Evolutionary conservation across 2,797 vertebrate species (phyloP).

Genomic region (Lacerta agilis): DNA sequence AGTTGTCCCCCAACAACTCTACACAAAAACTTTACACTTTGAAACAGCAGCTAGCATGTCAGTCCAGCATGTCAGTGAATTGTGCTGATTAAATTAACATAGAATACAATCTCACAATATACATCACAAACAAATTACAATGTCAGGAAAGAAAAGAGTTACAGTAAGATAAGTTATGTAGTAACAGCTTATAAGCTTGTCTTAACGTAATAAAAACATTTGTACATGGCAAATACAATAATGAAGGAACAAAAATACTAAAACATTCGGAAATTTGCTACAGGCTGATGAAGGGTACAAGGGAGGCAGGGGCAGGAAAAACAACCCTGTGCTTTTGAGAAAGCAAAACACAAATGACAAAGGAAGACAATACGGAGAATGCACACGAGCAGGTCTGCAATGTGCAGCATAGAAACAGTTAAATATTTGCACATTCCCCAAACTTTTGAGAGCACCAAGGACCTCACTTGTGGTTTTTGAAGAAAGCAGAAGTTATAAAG

Average conservation of each 20-base stretch:
- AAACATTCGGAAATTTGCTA: slow-evolving; percentile 83
- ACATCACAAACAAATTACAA: slow-evolving; percentile 95
- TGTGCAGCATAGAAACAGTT: slow-evolving; percentile 87
- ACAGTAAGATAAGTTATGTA: slow-evolving; percentile 94
- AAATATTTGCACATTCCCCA: slow-evolving; percentile 95
- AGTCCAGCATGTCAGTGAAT: slow-evolving; percentile 99
- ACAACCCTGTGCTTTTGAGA: slow-evolving; percentile 75
- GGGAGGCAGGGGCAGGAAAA: slow-evolving; percentile 41
- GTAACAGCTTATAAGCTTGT: slow-evolving; percentile 91
- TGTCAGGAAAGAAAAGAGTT: slow-evolving; percentile 86
- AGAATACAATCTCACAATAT: slow-evolving; percentile 98
- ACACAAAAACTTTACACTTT: slow-evolving; percentile 91
- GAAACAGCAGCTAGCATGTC: slow-evolving; percentile 99
- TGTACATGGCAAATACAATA: slow-evolving; percentile 88
- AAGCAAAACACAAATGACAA: slow-evolving; percentile 82
- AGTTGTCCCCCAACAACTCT: slow-evolving; percentile 85
- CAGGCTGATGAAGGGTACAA: slow-evolving; percentile 81
- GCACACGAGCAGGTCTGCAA: slow-evolving; percentile 82
- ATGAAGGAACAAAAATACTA: slow-evolving; percentile 84
- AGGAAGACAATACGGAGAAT: slow-evolving; percentile 81
- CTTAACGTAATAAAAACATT: slow-evolving; percentile 82
- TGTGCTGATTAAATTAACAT: slow-evolving; percentile 99
- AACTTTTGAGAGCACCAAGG: slow-evolving; percentile 84
- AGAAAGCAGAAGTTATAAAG: slow-evolving; percentile 81
- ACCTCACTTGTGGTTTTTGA: slow-evolving; percentile 84